phyloP scores from a whole-genome alignment of 2,888 invertebrate genomes.

The Ferdinandea cuprea region DNA sequence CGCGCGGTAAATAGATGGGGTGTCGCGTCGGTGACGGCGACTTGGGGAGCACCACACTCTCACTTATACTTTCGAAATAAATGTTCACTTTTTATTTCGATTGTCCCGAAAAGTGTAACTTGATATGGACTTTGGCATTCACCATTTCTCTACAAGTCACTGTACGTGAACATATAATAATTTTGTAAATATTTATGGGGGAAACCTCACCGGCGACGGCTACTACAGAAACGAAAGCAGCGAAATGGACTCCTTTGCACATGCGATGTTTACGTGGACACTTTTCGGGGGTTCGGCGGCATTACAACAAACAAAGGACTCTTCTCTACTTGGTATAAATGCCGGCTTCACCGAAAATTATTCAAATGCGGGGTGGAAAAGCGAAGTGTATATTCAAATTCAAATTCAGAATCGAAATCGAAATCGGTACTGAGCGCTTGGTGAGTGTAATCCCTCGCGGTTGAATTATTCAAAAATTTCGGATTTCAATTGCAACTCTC shows the following conservation, averaged over 20 bases:
- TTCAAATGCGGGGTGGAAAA: constrained; percentile 14
- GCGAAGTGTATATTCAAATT: constrained; percentile 39
- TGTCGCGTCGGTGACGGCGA: constrained; percentile 3
- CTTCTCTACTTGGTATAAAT: neutral
- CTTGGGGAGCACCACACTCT: constrained; percentile 25
- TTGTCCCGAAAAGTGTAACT: constrained; percentile 41
- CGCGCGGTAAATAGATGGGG: constrained; percentile 22
- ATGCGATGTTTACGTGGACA: constrained; percentile 65
- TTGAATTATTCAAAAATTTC: constrained; percentile 69
- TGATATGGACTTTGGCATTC: constrained; percentile 26
- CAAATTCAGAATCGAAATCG: too few species aligned
- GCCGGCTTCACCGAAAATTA: constrained; percentile 23
- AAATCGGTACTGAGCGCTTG: constrained; percentile 28
- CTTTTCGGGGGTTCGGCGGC: constrained; percentile 49
- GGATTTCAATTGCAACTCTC: constrained; percentile 52
- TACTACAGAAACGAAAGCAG: constrained; percentile 2
- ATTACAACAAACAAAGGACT: constrained; percentile 51
- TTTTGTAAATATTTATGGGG: constrained; percentile 57
- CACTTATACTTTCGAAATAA: constrained; percentile 55
- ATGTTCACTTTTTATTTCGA: constrained; percentile 56
- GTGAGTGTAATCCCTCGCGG: constrained; percentile 55
- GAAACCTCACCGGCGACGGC: neutral
- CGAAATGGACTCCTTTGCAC: constrained; percentile 51
- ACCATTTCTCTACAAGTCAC: constrained; percentile 18
- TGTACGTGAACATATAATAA: constrained; percentile 48